phyloP scores from a whole-genome alignment of 2,797 vertebrate genomes.

The Spheniscus humboldti region DNA sequence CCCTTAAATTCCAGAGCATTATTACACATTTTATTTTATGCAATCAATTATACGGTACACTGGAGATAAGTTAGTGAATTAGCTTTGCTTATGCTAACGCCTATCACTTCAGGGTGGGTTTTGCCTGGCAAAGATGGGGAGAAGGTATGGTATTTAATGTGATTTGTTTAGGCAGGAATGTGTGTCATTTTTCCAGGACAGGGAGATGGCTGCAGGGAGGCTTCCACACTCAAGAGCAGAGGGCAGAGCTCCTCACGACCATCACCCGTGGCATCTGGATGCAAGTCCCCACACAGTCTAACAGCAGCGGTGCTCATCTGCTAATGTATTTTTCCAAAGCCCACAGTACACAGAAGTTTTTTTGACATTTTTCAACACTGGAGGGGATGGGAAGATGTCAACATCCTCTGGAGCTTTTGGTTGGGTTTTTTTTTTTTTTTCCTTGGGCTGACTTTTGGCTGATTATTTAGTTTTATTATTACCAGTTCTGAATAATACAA shows the following conservation, averaged over 20 bases:
- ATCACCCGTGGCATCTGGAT: neutral
- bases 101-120: neutral
- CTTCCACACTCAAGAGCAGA: neutral
- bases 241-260: neutral
- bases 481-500: neutral
- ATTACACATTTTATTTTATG: neutral
- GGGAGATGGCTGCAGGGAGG: neutral
- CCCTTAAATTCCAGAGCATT: neutral
- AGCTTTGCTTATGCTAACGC: conserved; percentile 2
- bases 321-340: neutral
- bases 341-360: neutral
- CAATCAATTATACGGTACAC: neutral
- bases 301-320: neutral
- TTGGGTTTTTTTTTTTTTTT: neutral
- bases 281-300: neutral
- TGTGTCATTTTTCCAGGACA: neutral
- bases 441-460: neutral
- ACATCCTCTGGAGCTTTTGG: neutral
- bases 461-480: neutral
- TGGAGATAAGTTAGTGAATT: neutral
- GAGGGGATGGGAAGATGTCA: neutral
- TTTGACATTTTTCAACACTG: neutral
- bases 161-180: neutral
- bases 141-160: neutral
- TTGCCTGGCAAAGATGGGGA: neutral